A percentile compares a stretch with the other conserved stretches of the same genome.
phyloP scores from a whole-genome alignment of 2,797 vertebrate genomes.

The Characodon lateralis region DNA sequence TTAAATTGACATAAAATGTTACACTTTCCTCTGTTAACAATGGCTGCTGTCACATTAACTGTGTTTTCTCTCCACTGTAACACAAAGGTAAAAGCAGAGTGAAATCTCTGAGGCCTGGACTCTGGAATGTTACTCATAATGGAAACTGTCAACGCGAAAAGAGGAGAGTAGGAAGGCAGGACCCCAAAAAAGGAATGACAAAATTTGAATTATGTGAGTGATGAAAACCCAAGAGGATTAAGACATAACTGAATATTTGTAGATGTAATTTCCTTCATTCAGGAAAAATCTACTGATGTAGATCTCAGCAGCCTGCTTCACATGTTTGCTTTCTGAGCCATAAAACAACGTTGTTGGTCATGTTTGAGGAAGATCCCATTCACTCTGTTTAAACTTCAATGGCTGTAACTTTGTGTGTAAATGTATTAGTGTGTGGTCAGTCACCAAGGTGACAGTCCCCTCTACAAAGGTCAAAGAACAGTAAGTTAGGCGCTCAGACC shows the following conservation, averaged over 20 bases:
- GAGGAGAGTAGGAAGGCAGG: conserved; percentile 2
- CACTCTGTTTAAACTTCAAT: conserved; percentile 33
- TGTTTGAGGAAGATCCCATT: not conserved
- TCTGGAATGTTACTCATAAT: conserved; percentile 60
- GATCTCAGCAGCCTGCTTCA: not conserved
- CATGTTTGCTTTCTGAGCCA: not conserved
- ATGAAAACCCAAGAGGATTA: not conserved
- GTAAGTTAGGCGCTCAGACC: conserved; percentile 49
- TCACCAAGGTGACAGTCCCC: conserved; percentile 62
- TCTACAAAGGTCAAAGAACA: conserved; percentile 64
- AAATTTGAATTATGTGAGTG: not conserved
- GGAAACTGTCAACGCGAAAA: conserved; percentile 42
- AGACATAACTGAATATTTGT: not conserved
- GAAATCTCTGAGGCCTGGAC: conserved; percentile 11
- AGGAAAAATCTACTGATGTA: not conserved
- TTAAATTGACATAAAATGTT: not conserved
- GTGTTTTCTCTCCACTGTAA: conserved; percentile 2
- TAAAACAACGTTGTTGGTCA: not conserved
- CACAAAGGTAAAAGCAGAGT: conserved; percentile 16
- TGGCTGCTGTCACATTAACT: not conserved
- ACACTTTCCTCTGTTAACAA: not conserved
- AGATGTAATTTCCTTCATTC: not conserved
- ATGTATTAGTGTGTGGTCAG: conserved; percentile 23
- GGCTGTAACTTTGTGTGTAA: conserved; percentile 15
- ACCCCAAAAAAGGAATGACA: not conserved